Evolutionary conservation across 2,888 invertebrate genomes (phyloP), one percentile per base, ranked within the genome.

Genomic region (Dromius quadrimaculatus): DNA sequence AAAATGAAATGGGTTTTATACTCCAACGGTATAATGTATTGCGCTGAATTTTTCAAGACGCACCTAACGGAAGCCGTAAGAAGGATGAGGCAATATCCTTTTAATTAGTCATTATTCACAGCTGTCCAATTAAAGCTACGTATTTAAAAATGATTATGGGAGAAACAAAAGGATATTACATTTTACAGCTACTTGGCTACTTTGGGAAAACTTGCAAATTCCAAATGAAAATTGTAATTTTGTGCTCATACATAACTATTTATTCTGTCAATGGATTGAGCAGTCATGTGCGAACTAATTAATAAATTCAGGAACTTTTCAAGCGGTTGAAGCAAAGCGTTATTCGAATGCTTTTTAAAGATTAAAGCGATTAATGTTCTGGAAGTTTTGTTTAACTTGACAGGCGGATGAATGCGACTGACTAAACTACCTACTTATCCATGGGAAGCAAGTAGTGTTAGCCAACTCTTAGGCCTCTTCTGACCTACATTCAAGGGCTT

Each of bases 401-500:
- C 22, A 13, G 47, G 22, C 32, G 17, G 47, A 19, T 62, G 13
- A 43, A 63, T 63, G 28, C 34, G 19, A 17, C 19, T 41, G 41
- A 22, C 61, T 62, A 62, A 62, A 62, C 59, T 59, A 59, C 11
- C 15, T 62, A 62, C 41, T 62, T 62, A 62, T 22, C 62, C 62
- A 1, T 20, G 15, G 20, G 20, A 22, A 15, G 36, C 17, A 23
- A 68, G 41, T 59, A 68, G 43, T 68, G 68, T 68, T 68, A 45
- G 57, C 68, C 57, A 68, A 68, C 68, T 68, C 68, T 68, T 68
- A 59, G 59, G 59, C 59, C 68, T 68, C 68, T 68, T 59, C 23
- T 68, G 68, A 68, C 68, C 68, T 68, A 68, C 68, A 68, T 68
- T 59, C 59, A 68, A 59, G 68, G 68, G 59, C 57, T 66, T 43